Evolutionary conservation across 1,140 invertebrate species (phyloP).

Genomic region (Drosophila azteca): DNA sequence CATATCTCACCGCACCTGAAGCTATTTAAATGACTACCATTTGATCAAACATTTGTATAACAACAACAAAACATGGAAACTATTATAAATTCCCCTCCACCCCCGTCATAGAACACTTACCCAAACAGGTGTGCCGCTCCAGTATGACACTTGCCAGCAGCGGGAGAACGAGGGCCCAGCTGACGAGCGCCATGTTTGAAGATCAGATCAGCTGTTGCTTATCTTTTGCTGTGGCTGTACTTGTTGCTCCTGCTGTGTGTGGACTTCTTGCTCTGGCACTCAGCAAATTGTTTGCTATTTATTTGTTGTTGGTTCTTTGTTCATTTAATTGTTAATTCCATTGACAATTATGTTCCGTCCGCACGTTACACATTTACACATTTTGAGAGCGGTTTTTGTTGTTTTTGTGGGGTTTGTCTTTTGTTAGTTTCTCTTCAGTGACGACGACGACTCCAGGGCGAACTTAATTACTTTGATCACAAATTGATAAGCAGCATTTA

Average conservation of each 20-base stretch:
- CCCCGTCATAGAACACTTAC: conserved; percentile 19
- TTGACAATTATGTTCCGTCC: conserved; percentile 50
- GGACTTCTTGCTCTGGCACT: conserved; percentile 13
- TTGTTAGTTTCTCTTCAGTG: conserved; percentile 31
- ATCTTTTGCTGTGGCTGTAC: conserved; percentile 4
- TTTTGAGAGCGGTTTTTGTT: conserved; percentile 32
- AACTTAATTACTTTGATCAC: conserved; percentile 72
- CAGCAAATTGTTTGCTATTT: conserved; percentile 52
- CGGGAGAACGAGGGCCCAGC: conserved; percentile 35
- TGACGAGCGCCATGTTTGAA: conserved; percentile 42
- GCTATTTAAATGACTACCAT: conserved; percentile 40
- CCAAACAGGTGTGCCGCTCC: conserved; percentile 49
- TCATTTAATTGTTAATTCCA: conserved; percentile 55
- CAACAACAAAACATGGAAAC: conserved; percentile 34
- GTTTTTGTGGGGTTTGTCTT: conserved; percentile 1
- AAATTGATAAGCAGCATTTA: conserved; percentile 72
- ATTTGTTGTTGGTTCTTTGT: conserved; percentile 19
- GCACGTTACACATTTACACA: conserved; percentile 69
- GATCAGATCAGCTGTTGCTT: conserved; percentile 13
- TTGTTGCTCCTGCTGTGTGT: conserved; percentile 20
- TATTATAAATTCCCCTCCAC: too few relatives aligned
- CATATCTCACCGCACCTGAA: conserved; percentile 2
- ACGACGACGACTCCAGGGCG: conserved; percentile 26
- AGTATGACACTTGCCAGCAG: conserved; percentile 39
- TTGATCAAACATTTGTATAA: conserved; percentile 38